Evolutionary conservation across 2,797 vertebrate species (phyloP).

Genomic region (Uromys caudimaculatus): DNA sequence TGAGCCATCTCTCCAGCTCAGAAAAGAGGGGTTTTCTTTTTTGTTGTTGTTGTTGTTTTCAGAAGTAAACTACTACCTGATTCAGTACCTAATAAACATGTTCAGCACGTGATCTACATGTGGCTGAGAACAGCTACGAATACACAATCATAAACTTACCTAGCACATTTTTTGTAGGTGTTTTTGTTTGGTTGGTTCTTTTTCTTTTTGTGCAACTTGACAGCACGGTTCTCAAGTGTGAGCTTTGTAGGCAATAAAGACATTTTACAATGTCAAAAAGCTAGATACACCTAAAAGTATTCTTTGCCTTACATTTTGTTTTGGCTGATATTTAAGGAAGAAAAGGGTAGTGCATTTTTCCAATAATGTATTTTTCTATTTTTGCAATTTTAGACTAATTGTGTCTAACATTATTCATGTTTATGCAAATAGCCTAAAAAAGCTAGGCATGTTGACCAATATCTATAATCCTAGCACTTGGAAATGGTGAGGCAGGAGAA

Average conservation of each 20-base stretch:
- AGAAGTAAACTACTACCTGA: background rate
- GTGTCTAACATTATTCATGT: background rate
- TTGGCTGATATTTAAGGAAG: background rate
- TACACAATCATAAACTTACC: background rate
- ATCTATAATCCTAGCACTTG: background rate
- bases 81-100: background rate
- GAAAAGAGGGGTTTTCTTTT: background rate
- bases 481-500: background rate
- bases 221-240: background rate
- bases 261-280: background rate
- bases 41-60: background rate
- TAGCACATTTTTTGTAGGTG: background rate
- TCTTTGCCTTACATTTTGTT: conserved; percentile 18
- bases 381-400: conserved; percentile 26
- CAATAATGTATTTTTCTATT: background rate
- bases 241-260: background rate
- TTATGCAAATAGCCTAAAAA: conserved; percentile 7
- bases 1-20: background rate
- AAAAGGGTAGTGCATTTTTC: background rate
- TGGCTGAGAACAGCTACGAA: background rate
- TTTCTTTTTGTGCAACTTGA: background rate
- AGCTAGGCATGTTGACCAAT: background rate
- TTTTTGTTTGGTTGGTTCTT: background rate
- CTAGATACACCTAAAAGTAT: background rate
- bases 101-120: background rate